Evolutionary conservation across 2,888 invertebrate genomes (phyloP).

Genomic region (Dorcus parallelipipedus): DNA sequence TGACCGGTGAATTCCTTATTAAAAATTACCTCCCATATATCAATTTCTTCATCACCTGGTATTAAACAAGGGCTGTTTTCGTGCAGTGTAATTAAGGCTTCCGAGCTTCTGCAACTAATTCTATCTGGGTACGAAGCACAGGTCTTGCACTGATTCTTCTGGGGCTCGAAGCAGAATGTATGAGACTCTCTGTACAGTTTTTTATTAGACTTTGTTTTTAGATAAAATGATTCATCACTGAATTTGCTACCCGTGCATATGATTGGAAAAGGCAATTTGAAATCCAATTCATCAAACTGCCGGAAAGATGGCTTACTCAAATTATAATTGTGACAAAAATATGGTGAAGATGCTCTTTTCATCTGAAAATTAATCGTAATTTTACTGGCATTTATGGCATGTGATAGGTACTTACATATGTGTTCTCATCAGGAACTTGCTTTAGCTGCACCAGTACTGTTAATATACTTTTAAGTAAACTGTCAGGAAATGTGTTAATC

Average conservation of each 20-base stretch:
- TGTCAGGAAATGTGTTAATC: constrained; percentile 16
- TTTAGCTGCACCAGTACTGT: constrained; percentile 24
- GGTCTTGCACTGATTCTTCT: not conserved
- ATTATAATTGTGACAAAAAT: too few species aligned
- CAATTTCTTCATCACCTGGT: constrained; percentile 14
- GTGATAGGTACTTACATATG: too few species aligned
- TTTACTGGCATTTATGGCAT: too few species aligned
- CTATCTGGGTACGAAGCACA: not conserved
- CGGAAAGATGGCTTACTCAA: not conserved
- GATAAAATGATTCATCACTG: constrained; percentile 11
- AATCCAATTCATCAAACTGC: constrained; percentile 8
- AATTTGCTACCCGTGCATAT: constrained; percentile 15
- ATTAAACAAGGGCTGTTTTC: constrained; percentile 30
- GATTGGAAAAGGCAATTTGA: constrained; percentile 8
- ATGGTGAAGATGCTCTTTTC: too few species aligned
- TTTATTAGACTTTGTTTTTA: constrained; percentile 11
- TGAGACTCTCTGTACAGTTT: not conserved
- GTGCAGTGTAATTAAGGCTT: constrained; percentile 16
- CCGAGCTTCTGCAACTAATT: constrained; percentile 1
- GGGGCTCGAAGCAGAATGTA: not conserved
- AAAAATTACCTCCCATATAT: constrained; percentile 41
- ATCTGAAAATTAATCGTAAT: too few species aligned
- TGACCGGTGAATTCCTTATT: constrained; percentile 30
- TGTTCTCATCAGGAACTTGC: constrained; percentile 13
- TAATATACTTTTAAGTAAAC: constrained; percentile 18